A percentile compares a stretch with the other conserved stretches of the same genome.
Evolutionary conservation across 2,797 vertebrate species (phyloP).

Genomic region (Trachurus trachurus): DNA sequence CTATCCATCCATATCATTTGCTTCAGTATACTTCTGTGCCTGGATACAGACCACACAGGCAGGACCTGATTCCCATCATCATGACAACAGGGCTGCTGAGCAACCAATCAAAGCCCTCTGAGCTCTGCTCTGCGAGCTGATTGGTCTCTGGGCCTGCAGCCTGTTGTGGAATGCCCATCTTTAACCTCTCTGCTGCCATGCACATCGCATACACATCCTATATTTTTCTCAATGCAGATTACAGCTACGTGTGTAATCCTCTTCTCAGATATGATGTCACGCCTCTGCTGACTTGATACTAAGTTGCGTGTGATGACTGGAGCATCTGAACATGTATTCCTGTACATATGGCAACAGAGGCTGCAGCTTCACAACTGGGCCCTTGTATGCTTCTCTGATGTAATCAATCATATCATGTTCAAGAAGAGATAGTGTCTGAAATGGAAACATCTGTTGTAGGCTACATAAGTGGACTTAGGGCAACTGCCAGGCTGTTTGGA

Average conservation of each 20-base stretch:
- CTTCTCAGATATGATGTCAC: slow-evolving; percentile 22
- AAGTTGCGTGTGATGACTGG: background rate
- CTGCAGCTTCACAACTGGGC: background rate
- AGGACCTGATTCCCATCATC: slow-evolving; percentile 81
- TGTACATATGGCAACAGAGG: slow-evolving; percentile 7
- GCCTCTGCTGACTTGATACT: slow-evolving; percentile 3
- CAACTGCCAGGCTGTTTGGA: background rate
- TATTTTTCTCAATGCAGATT: slow-evolving; percentile 57
- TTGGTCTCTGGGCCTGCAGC: slow-evolving; percentile 75
- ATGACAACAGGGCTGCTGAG: slow-evolving; percentile 76
- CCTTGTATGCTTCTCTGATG: slow-evolving; percentile 1
- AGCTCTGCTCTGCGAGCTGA: slow-evolving; percentile 60
- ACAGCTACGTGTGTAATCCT: slow-evolving; percentile 55
- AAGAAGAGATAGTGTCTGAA: background rate
- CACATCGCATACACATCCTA: slow-evolving; percentile 34
- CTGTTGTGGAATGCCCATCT: slow-evolving; percentile 83
- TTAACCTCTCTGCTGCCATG: slow-evolving; percentile 78
- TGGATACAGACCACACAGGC: slow-evolving; percentile 86
- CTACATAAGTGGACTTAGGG: background rate
- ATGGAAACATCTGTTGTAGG: slow-evolving; percentile 7
- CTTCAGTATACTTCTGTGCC: slow-evolving; percentile 74
- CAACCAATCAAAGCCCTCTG: slow-evolving; percentile 77
- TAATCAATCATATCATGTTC: slow-evolving; percentile 28
- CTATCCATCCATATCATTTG: slow-evolving; percentile 69
- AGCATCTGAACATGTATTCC: slow-evolving; percentile 6